A percentile compares a stretch with the other conserved stretches of the same genome.
Evolutionary conservation across 2,888 invertebrate species (phyloP).

Genomic region (Lamellibrachia satsuma): DNA sequence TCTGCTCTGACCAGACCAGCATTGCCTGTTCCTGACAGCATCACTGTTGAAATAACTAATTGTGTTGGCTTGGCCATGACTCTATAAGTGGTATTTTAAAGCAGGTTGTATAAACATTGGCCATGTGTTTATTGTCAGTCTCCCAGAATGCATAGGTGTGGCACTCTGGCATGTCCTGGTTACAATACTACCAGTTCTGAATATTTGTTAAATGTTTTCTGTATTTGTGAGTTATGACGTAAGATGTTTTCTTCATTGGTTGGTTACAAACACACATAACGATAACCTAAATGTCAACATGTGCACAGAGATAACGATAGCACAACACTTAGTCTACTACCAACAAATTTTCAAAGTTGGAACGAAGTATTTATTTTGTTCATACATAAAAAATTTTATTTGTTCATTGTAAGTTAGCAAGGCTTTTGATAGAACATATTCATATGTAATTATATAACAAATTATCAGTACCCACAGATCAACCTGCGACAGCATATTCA

Average conservation of each 20-base stretch:
- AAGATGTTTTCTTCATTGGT: neutral
- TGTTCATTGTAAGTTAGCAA: neutral
- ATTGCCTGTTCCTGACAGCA: neutral
- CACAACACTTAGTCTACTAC: neutral
- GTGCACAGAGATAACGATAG: neutral
- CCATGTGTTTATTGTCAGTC: neutral
- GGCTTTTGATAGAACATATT: neutral
- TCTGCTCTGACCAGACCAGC: neutral
- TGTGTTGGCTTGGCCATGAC: neutral
- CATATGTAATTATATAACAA: neutral
- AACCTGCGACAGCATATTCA: neutral
- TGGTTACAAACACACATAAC: neutral
- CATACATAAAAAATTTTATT: neutral
- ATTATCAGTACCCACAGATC: neutral
- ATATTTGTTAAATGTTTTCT: neutral
- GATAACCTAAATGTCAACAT: neutral
- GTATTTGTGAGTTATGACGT: neutral
- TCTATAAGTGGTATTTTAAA: neutral
- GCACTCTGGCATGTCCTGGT: neutral
- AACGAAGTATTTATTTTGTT: neutral
- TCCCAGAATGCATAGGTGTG: neutral
- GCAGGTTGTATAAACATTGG: neutral
- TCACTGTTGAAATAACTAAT: neutral
- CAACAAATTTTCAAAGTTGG: neutral
- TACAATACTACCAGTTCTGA: neutral